Percentiles rank a stretch among this genome's conserved stretches.
Conservation (phyloP, 2,888 invertebrate genomes). For the Frankliniella fusca region DNA sequence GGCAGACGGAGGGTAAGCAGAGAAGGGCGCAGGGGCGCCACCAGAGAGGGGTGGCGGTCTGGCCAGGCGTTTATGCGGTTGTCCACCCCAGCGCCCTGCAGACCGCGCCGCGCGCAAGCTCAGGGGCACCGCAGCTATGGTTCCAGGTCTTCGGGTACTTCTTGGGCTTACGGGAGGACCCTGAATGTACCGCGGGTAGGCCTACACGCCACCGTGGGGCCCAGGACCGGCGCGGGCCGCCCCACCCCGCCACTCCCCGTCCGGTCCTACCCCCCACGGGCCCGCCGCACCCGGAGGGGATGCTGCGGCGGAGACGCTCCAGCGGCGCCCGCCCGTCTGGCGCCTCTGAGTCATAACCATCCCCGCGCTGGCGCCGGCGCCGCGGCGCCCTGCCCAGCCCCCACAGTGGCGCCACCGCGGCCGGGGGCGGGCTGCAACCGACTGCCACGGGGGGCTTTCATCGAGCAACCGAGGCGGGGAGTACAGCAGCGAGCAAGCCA, state of each 20-base stretch:
- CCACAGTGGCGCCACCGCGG: background rate
- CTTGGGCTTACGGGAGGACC: background rate
- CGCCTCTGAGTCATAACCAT: conserved; percentile 24
- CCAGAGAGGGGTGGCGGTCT: background rate
- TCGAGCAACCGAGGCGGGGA: background rate
- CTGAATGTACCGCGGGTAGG: no score
- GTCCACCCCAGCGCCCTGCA: background rate
- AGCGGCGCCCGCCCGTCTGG: conserved; percentile 2
- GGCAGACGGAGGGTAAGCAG: background rate
- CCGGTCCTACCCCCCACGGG: background rate
- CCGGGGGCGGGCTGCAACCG: background rate
- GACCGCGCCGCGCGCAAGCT: background rate
- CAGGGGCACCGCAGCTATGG: no score
- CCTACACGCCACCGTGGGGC: background rate
- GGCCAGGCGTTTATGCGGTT: conserved; percentile 1
- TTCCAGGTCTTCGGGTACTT: background rate
- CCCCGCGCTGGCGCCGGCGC: background rate
- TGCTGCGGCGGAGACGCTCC: background rate
- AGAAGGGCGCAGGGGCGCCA: background rate
- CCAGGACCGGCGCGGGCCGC: background rate
- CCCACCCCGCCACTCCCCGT: background rate
- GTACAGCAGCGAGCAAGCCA: no score
- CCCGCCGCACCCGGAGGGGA: background rate
- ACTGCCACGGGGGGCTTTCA: no score
- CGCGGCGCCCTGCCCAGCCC: background rate